Conservation (phyloP, 1,140 invertebrate genomes). For the Hetaerina americana region DNA sequence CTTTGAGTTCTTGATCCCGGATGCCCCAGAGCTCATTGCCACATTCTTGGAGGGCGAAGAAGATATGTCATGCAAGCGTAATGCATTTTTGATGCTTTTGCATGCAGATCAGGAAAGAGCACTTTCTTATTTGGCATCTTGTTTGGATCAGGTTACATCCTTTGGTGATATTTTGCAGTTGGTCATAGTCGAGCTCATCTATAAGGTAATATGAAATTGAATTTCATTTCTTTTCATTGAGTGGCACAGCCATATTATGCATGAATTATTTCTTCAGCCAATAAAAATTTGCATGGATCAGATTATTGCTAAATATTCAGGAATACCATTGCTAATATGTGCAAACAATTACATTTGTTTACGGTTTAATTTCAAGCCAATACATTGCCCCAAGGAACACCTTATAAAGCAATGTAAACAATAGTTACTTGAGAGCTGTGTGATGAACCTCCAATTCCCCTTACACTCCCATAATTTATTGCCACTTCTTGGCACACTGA, state of each 20-base stretch:
- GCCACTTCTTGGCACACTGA: no score
- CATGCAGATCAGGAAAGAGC: slow-evolving; percentile 93
- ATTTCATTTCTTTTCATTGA: no score
- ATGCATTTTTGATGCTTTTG: slow-evolving; percentile 97
- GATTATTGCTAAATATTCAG: no score
- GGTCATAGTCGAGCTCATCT: slow-evolving; percentile 98
- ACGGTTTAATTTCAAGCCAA: no score
- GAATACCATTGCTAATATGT: no score
- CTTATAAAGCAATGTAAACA: no score
- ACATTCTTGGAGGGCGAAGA: slow-evolving; percentile 92
- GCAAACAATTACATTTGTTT: no score
- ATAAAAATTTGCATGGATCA: background rate
- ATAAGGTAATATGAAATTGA: slow-evolving; percentile 79
- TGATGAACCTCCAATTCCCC: no score
- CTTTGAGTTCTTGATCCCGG: slow-evolving; percentile 96
- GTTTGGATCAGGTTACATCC: slow-evolving; percentile 84
- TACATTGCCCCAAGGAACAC: no score
- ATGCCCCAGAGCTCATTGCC: slow-evolving; percentile 93
- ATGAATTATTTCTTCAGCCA: slow-evolving; percentile 1
- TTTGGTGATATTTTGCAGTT: slow-evolving; percentile 98
- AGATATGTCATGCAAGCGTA: slow-evolving; percentile 97
- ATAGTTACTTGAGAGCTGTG: no score
- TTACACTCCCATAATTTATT: no score
- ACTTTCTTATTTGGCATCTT: slow-evolving; percentile 81
- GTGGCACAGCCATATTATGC: background rate